Base-by-base conservation (phyloP, 2,113 vertebrate species). In the Gnathonemus longibarbis region DNA sequence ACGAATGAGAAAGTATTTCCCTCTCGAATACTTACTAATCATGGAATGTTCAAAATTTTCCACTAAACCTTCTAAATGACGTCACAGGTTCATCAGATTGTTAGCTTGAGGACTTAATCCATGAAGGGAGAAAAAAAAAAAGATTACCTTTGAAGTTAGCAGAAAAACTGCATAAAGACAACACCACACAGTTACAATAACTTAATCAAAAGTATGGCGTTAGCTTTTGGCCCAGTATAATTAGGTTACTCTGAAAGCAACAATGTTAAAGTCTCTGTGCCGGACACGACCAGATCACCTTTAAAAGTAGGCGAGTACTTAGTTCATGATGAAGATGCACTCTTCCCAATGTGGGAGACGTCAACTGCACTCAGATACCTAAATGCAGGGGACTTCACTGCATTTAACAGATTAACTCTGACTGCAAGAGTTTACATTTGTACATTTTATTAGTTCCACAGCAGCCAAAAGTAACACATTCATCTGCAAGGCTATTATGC, bases 381-480 rank as follows among this genome's bases (percentile, higher is more conserved):
- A 9, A 45, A 45, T n/a, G 19, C 21, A 48, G 80, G 39, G 9
- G 19, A 84, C 8, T 46, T 11, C 3, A 84, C 15, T 48, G 21
- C 39, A n/a, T 48, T 84, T 84, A 84, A 45, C 27, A 88, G 35
- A 39, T 8, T 87, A 50, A 86, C 24, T 50, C 24, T 53, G 87
- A 87, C 24, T 19, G 15, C 62, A 35, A 70, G 21, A 31, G 58
- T 88, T 88, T 27, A 88, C 62, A 70, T 88, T 88, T 88, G 42
- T 88, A 53, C 27, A 74, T 31, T 88, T 88, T 88, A 88, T 88
- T 88, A 88, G 62, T 88, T 88, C 88, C 62, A 74, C 88, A 88
- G 62, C 88, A 88, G 62, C 53, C 88, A 88, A 70, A 53, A 74
- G 62, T 88, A 66, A 88, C 88, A 88, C 88, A 88, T 74, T 49